phyloP scores from a whole-genome alignment of 2,797 vertebrate genomes.

The Sebastes matsubarae region DNA sequence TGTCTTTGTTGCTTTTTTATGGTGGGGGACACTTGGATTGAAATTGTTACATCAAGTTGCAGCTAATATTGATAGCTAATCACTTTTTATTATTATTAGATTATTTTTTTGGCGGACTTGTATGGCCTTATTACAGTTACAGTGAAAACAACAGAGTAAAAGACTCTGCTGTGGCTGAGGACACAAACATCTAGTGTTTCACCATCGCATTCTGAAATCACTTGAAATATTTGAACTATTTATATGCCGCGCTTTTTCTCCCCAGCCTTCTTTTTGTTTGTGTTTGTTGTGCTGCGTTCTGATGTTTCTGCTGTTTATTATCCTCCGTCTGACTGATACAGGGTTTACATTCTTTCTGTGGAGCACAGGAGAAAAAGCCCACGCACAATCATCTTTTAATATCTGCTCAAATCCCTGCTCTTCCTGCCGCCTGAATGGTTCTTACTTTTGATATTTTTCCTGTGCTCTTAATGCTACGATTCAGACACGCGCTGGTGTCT shows the following conservation, averaged over 20 bases:
- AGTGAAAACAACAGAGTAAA: slow-evolving; percentile 30
- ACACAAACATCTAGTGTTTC: slow-evolving; percentile 78
- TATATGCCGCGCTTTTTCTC: slow-evolving; percentile 56
- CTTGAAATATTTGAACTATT: slow-evolving; percentile 84
- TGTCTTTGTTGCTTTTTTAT: background rate
- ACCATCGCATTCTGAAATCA: slow-evolving; percentile 78
- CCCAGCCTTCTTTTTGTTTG: slow-evolving; percentile 63
- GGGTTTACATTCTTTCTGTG: slow-evolving; percentile 78
- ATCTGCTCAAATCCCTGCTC: slow-evolving; percentile 78
- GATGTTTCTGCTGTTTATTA: slow-evolving; percentile 78
- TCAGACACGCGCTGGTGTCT: slow-evolving; percentile 58
- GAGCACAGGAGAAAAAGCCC: slow-evolving; percentile 75
- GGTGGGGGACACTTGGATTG: background rate
- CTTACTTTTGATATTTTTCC: slow-evolving; percentile 64
- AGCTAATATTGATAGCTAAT: background rate
- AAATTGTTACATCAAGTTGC: background rate
- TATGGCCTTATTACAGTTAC: slow-evolving; percentile 44
- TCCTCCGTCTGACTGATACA: slow-evolving; percentile 78
- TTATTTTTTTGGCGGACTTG: background rate
- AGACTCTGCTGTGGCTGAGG: slow-evolving; percentile 58
- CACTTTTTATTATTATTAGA: background rate
- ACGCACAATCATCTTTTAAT: slow-evolving; percentile 85
- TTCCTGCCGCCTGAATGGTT: slow-evolving; percentile 67
- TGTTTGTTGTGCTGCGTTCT: slow-evolving; percentile 69
- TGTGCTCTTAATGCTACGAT: slow-evolving; percentile 65